phyloP scores from a whole-genome alignment of 2,888 invertebrate genomes.

The Hypolimnas misippus region DNA sequence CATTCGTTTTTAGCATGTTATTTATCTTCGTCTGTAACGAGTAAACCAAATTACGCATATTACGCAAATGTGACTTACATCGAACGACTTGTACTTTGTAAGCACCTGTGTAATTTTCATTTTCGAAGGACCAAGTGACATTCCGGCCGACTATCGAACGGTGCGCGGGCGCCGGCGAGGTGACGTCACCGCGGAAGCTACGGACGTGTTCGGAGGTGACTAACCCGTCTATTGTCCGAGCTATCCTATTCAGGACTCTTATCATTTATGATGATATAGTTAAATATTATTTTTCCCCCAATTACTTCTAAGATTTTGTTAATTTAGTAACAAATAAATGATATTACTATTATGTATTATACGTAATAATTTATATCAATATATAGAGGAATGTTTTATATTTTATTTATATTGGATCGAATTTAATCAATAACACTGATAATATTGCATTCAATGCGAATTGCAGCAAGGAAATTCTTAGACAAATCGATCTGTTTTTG shows the following conservation, averaged over 20 bases:
- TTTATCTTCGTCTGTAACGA: neutral
- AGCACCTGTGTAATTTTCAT: slow-evolving; percentile 8
- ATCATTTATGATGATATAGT: slow-evolving; percentile 5
- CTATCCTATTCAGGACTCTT: slow-evolving; percentile 23
- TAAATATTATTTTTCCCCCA: neutral
- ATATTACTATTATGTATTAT: too few relatives aligned
- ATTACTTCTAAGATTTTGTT: too few relatives aligned
- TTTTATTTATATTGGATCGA: too few relatives aligned
- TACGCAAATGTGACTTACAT: neutral
- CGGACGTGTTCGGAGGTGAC: slow-evolving; percentile 64
- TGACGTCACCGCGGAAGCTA: slow-evolving; percentile 76
- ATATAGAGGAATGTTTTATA: too few relatives aligned
- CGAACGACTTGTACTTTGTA: neutral
- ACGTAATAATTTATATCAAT: too few relatives aligned
- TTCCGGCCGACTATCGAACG: slow-evolving; percentile 23
- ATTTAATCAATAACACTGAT: neutral
- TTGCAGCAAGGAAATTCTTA: neutral
- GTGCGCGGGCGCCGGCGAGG: slow-evolving; percentile 40
- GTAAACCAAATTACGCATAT: neutral
- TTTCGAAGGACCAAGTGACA: slow-evolving; percentile 16
- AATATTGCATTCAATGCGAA: neutral
- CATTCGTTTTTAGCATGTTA: neutral
- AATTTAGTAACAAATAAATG: too few relatives aligned
- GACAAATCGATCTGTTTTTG: neutral
- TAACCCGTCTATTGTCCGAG: slow-evolving; percentile 45